Conservation (phyloP, 2,888 invertebrate genomes). For the Odontothrips loti region DNA sequence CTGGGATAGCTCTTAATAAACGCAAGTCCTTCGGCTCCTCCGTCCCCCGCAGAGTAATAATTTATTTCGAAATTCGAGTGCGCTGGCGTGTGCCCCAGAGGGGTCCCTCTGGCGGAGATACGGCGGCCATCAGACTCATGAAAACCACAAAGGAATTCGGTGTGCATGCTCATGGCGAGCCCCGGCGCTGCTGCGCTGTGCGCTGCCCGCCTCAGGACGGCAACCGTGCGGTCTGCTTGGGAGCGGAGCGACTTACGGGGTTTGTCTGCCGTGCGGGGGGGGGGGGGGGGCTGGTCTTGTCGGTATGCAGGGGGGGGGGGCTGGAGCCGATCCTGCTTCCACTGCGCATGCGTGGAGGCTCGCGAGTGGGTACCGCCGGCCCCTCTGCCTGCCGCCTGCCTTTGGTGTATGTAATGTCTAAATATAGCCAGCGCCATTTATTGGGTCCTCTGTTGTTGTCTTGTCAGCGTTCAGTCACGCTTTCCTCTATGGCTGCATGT, state of each 20-base stretch:
- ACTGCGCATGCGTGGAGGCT: not conserved
- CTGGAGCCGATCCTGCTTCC: not conserved
- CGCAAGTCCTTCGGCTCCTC: too few relatives aligned
- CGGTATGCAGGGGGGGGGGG: conserved; percentile 4
- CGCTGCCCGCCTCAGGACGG: not conserved
- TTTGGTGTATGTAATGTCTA: conserved; percentile 3
- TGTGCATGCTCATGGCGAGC: not conserved
- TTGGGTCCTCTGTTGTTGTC: too few relatives aligned
- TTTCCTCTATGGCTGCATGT: not conserved
- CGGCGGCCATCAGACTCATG: too few relatives aligned
- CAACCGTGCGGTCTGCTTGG: too few relatives aligned
- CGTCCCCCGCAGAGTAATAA: too few relatives aligned
- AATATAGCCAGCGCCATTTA: not conserved
- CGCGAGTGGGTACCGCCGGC: not conserved
- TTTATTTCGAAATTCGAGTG: too few relatives aligned
- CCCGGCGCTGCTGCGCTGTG: not conserved
- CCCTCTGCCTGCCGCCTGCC: too few relatives aligned
- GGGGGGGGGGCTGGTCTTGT: not conserved
- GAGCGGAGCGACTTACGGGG: too few relatives aligned
- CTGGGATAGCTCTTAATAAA: too few relatives aligned
- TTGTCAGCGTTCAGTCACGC: not conserved
- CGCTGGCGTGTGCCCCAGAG: too few relatives aligned
- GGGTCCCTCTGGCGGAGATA: too few relatives aligned
- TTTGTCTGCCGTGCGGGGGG: not conserved
- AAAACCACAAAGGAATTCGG: conserved; percentile 9